Conservation (phyloP, 1,140 invertebrate genomes). For the Drosophila pachea region DNA sequence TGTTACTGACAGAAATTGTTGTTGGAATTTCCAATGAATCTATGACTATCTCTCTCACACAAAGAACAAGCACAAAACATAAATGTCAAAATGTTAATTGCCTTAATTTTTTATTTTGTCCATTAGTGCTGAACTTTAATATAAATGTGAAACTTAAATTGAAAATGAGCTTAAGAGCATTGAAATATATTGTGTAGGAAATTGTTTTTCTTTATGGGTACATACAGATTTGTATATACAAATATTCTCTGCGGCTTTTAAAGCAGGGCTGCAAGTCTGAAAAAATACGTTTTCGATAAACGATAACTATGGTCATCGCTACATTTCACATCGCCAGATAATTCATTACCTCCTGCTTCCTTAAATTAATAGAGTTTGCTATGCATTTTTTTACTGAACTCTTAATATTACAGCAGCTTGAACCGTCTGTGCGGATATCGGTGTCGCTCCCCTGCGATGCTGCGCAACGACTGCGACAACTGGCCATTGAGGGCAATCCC, state of each 20-base stretch:
- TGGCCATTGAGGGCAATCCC: slow-evolving; percentile 93
- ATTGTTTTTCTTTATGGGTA: neutral
- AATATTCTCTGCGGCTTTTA: slow-evolving; percentile 1
- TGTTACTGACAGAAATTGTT: slow-evolving; percentile 65
- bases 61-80: slow-evolving; percentile 48
- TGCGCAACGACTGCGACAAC: slow-evolving; percentile 90
- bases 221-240: slow-evolving; percentile 3
- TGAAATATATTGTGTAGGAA: neutral
- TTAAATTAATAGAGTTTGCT: slow-evolving; percentile 24
- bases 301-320: slow-evolving; percentile 24
- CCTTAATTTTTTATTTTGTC: slow-evolving; percentile 8
- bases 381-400: slow-evolving; percentile 18
- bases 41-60: slow-evolving; percentile 58
- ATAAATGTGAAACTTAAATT: neutral
- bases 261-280: slow-evolving; percentile 48
- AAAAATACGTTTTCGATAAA: slow-evolving; percentile 37
- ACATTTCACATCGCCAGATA: slow-evolving; percentile 22
- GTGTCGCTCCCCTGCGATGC: slow-evolving; percentile 97
- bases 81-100: slow-evolving; percentile 45
- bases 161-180: neutral
- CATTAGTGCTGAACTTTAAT: neutral
- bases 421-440: slow-evolving; percentile 96
- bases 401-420: slow-evolving; percentile 84
- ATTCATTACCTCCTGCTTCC: slow-evolving; percentile 29
- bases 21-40: slow-evolving; percentile 68